Base-by-base conservation (phyloP, 2,888 invertebrate genomes). In the Sesia apiformis region DNA sequence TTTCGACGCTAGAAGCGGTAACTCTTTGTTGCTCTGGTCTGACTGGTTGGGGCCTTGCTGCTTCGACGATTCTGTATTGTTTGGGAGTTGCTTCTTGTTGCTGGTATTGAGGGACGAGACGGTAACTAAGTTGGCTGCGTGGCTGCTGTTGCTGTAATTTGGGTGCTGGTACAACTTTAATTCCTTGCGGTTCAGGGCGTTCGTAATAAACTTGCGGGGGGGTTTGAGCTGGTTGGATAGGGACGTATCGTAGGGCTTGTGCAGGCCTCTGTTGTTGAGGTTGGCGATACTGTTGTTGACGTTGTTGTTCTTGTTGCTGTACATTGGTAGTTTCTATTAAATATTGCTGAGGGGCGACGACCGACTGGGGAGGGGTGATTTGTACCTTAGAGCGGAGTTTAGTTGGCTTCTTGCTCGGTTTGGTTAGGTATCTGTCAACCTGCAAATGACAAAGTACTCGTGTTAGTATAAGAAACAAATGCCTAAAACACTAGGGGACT, bases 261-360 rank as follows among this genome's bases (percentile, higher is more conserved):
- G 80, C 66, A 5, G 74, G 66, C 58, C 80, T 72, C 55, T 81
- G 84, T 3, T 66, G 74, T 57, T 80, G 81, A 53, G 70, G 78
- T 57, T 67, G 68, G 41, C 52, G 62, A 52, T 46, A 62, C 8
- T 4, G 52, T 7, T 55, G 60, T 57, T 69, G 68, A 39, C 64
- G 67, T 50, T 62, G 67, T 49, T 65, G 62, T 38, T 71, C 76
- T 57, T 79, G 83, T 56, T 78, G 79, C 58, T 86, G 86, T 1
- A 88, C 77, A 55, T 89, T 89, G 0, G 90, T 90, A 0, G 90
- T 90, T 66, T 90, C 90, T 38, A 90, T 90, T 38, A 90, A 63
- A 60, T 90, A 90, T 60, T 90, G 90, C 56, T 90, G 89, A 40
- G 90, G 90, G 39, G 85, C 84, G 5, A 76, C 61, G 6, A 83